A percentile compares a stretch with the other conserved stretches of the same genome.
Evolutionary conservation across 2,888 invertebrate genomes (phyloP).

Genomic region (Mylabris sibirica): DNA sequence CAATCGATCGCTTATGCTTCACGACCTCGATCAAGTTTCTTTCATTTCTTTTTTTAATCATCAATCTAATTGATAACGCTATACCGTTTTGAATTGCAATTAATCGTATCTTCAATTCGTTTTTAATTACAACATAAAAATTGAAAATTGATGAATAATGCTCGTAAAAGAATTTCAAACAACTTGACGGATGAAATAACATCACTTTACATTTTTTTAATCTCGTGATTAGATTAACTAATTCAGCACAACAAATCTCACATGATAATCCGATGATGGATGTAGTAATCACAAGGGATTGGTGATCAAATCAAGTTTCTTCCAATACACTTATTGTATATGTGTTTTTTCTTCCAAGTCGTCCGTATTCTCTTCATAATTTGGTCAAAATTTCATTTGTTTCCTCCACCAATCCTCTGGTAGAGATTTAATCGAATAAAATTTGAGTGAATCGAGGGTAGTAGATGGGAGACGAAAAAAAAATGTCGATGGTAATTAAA

Average conservation of each 20-base stretch:
- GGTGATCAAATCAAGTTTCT: background rate
- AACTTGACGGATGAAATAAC: background rate
- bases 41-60: background rate
- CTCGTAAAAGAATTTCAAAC: background rate
- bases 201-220: background rate
- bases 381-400: background rate
- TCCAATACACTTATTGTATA: background rate
- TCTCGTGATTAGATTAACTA: no score
- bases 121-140: background rate
- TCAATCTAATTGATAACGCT: background rate
- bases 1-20: background rate
- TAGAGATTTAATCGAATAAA: background rate
- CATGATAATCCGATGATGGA: background rate
- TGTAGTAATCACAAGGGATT: background rate
- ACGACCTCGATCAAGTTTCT: background rate
- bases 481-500: background rate
- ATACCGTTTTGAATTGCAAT: background rate
- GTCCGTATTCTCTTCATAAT: background rate
- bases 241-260: no score
- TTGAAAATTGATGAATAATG: background rate
- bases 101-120: background rate
- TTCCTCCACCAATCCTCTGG: background rate
- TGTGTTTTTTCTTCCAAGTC: background rate
- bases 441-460: background rate
- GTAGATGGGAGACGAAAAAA: background rate